Percentiles rank a stretch among this genome's conserved stretches.
Evolutionary conservation across 2,888 invertebrate genomes (phyloP).

Genomic region (Drosophila mercatorum): DNA sequence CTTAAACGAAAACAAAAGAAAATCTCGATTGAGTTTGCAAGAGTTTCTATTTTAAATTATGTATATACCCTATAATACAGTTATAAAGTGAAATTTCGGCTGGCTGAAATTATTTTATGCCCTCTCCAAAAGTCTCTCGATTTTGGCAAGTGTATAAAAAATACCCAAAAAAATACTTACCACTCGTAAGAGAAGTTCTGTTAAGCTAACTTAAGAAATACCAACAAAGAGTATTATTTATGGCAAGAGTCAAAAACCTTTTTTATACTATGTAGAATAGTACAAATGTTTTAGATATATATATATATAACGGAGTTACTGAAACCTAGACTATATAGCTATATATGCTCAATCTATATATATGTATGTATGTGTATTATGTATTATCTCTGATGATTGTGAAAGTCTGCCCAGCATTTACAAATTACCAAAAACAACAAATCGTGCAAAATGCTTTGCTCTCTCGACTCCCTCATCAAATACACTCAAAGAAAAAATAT

Average conservation of each 20-base stretch:
- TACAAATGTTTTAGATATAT: conserved; percentile 64
- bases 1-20: conserved; percentile 17
- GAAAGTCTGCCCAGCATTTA: conserved; percentile 69
- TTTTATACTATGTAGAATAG: conserved; percentile 74
- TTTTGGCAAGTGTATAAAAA: conserved; percentile 42
- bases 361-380: conserved; percentile 27
- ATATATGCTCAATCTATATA: conserved; percentile 53
- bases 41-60: conserved; percentile 79
- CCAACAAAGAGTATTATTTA: conserved; percentile 67
- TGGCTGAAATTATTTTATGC: conserved; percentile 51
- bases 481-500: conserved; percentile 10
- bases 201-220: conserved; percentile 43
- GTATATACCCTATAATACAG: conserved; percentile 32
- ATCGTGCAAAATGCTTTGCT: conserved; percentile 54
- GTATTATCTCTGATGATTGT: conserved; percentile 35
- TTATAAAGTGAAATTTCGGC: conserved; percentile 41
- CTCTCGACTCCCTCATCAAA: conserved; percentile 32
- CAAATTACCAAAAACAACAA: conserved; percentile 29
- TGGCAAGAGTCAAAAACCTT: conserved; percentile 52
- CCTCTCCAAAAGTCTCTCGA: conserved; percentile 20
- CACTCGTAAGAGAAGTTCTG: conserved; percentile 38
- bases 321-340: conserved; percentile 38
- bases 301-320: conserved; percentile 32
- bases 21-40: conserved; percentile 75
- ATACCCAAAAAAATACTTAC: conserved; percentile 13